Conservation (phyloP, 2,888 invertebrate genomes). For the Cloeon dipterum region DNA sequence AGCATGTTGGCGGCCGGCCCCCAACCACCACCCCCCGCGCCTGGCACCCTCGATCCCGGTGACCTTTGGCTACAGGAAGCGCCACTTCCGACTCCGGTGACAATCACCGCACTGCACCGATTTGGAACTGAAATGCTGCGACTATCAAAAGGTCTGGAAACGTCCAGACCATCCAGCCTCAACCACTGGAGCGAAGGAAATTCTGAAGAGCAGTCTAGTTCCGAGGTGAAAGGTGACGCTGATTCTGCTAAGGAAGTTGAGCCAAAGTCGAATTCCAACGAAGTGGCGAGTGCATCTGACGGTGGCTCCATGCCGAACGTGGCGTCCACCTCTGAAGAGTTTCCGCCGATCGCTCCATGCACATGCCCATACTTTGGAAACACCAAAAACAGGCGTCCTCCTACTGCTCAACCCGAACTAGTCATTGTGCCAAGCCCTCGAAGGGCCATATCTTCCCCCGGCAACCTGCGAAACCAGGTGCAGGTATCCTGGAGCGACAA, state of each 20-base stretch:
- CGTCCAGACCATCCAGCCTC: conserved; percentile 5
- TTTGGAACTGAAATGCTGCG: conserved; percentile 74
- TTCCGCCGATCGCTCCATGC: conserved; percentile 45
- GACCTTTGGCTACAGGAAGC: conserved; percentile 3
- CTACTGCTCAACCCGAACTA: conserved; percentile 7
- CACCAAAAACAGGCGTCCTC: not conserved
- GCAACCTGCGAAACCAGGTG: not conserved
- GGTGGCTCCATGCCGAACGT: not conserved
- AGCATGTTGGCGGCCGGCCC: conserved; percentile 59
- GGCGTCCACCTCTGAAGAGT: not conserved
- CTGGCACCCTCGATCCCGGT: conserved; percentile 1
- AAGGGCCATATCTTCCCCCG: conserved; percentile 6
- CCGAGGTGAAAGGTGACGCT: not conserved
- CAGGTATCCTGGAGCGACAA: conserved; percentile 1
- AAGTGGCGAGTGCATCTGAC: not conserved
- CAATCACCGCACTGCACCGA: conserved; percentile 65
- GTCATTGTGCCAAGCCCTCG: conserved; percentile 9
- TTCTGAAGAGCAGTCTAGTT: not conserved
- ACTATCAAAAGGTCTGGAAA: conserved; percentile 51
- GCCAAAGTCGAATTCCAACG: not conserved
- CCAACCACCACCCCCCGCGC: conserved; percentile 11
- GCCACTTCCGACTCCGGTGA: conserved; percentile 48
- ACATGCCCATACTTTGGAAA: conserved; percentile 64
- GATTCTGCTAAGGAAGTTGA: not conserved
- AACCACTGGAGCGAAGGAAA: conserved; percentile 1